These are phyloP conservation scores for Perithous albicinctus DNA, from an alignment of 2,888 invertebrate genomes.

Conservation along the genomic window DNA sequence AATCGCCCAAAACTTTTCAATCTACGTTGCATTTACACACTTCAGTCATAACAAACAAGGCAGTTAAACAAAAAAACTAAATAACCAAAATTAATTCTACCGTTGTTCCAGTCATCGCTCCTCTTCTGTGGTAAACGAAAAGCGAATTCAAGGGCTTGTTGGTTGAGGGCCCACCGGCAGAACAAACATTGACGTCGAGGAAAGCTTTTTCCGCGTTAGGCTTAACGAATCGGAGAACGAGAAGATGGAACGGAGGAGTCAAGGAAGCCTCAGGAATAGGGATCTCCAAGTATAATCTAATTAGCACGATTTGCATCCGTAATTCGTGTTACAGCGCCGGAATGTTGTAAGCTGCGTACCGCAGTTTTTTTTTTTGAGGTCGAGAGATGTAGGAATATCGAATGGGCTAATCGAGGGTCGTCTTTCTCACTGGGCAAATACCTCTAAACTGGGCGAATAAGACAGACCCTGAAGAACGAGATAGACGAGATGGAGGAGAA, in stretches of 20 bases:
- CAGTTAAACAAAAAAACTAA: too few relatives aligned
- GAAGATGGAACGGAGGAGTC: not conserved
- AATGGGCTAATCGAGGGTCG: slow-evolving; percentile 70
- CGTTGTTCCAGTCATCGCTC: not conserved
- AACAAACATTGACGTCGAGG: slow-evolving; percentile 53
- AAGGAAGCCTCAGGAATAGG: slow-evolving; percentile 12
- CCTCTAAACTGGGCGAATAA: too few relatives aligned
- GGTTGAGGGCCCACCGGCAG: slow-evolving; percentile 3
- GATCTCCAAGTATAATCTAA: slow-evolving; percentile 74
- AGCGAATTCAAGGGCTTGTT: not conserved
- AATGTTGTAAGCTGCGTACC: slow-evolving; percentile 22
- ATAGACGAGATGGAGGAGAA: too few relatives aligned
- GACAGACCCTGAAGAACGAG: too few relatives aligned
- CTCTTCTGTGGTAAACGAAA: not conserved
- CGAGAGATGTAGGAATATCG: slow-evolving; percentile 66
- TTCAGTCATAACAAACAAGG: too few relatives aligned
- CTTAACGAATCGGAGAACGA: slow-evolving; percentile 1
- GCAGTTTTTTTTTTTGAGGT: slow-evolving; percentile 51
- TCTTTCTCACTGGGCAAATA: too few relatives aligned
- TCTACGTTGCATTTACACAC: too few relatives aligned
- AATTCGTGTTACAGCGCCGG: slow-evolving; percentile 62
- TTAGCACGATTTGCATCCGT: slow-evolving; percentile 72
- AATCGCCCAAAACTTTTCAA: too few relatives aligned
- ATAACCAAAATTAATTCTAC: not conserved
- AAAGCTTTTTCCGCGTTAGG: slow-evolving; percentile 11